phyloP scores from a whole-genome alignment of 2,888 invertebrate species.

The Hyalella azteca region DNA sequence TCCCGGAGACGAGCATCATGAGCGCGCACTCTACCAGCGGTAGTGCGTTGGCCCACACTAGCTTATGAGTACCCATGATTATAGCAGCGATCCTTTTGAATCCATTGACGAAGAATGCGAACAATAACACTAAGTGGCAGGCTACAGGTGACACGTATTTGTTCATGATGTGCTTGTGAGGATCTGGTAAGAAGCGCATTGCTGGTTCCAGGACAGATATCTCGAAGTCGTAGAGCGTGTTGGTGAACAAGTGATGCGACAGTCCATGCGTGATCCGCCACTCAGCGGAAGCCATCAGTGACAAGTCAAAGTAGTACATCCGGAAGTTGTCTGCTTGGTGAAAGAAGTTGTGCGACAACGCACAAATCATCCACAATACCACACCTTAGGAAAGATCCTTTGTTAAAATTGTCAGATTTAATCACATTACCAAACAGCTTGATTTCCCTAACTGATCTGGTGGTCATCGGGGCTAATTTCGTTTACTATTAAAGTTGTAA shows the following conservation, averaged over 20 bases:
- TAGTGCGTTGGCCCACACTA: constrained; percentile 57
- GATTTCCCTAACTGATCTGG: too few relatives aligned
- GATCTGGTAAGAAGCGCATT: constrained; percentile 70
- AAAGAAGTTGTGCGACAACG: constrained; percentile 37
- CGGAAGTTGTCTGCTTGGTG: constrained; percentile 78
- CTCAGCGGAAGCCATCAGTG: constrained; percentile 71
- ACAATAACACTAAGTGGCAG: constrained; percentile 64
- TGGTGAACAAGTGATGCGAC: constrained; percentile 80
- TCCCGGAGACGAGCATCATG: constrained; percentile 42
- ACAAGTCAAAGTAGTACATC: constrained; percentile 78
- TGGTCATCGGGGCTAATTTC: too few relatives aligned
- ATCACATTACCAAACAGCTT: too few relatives aligned
- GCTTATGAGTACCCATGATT: constrained; percentile 41
- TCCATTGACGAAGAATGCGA: constrained; percentile 58
- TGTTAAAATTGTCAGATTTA: too few relatives aligned
- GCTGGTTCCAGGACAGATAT: constrained; percentile 68
- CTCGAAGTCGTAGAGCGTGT: constrained; percentile 77
- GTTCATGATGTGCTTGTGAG: constrained; percentile 65
- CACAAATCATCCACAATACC: background rate
- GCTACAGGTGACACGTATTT: constrained; percentile 68
- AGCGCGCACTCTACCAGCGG: constrained; percentile 55
- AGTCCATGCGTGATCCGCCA: constrained; percentile 74
- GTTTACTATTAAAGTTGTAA: too few relatives aligned
- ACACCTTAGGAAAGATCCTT: background rate
- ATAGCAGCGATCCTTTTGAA: constrained; percentile 44